Base-by-base conservation (phyloP, 2,888 invertebrate genomes). In the Melanostoma scalare region DNA sequence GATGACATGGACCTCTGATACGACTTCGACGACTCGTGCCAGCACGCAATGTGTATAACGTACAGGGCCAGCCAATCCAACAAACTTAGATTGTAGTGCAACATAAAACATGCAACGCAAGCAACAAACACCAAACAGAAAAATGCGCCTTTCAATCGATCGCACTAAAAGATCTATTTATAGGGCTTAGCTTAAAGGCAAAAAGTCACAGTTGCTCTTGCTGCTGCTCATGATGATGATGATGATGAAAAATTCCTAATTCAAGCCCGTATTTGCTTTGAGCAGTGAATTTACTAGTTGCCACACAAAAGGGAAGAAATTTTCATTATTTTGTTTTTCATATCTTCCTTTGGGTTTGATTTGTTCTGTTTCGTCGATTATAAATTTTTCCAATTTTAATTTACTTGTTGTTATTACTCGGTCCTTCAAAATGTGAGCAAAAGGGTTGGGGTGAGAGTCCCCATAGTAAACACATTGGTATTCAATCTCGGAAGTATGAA, bases 141-240 rank as follows among this genome's bases (percentile, higher is more conserved):
- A 58, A 58, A 40, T 75, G 55, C 35, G 52, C 46, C 63, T 71
- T 75, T 65, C 69, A 71, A 80, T 80, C 69, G 75, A 80, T 75
- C 75, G 69, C 44, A 46, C 79, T 74, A 68, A 73, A 38, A 68
- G 68, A 82, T 82, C 82, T 82, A 82, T 82, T 82, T 82, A 65
- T 82, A 82, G 71, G 75, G 58, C 3, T 35, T 73, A 52, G 73
- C 63, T 69, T 61, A 61, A 76, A 71, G 72, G 77, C 46, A 78
- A 82, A 63, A 58, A 77, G 55, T 72, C 55, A 38, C 61, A 61
- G 42, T 60, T 44, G 42, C 44, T 58, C 31, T 33, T 55, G 38
- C 20, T 56, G 56, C 30, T 20, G 20, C 1, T 56, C 6, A 36
- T 4, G 35, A 2, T 40, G 56, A 6, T 56, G 5, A 10, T 55